Evolutionary conservation across 23 tunicate genomes (phyloP).

Genomic region (Ascidia mentula): DNA sequence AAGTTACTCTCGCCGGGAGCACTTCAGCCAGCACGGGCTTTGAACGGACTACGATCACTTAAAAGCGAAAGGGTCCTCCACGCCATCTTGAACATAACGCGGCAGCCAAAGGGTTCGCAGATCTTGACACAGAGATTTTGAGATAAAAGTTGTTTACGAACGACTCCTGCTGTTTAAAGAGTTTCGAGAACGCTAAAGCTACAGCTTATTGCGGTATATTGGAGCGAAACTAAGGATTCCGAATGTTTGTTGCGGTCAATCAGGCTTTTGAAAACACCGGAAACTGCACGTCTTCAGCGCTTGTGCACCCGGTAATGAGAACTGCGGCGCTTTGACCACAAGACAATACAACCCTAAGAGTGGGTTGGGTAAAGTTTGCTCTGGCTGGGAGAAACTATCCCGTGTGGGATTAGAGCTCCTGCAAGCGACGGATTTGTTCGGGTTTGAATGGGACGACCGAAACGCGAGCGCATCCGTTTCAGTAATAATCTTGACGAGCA

Average conservation of each 20-base stretch:
- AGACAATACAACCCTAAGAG: too few species aligned
- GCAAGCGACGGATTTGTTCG: not conserved
- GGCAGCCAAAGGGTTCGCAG: not conserved
- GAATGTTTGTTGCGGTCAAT: too few species aligned
- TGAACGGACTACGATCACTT: conserved; percentile 1
- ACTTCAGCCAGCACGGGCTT: not conserved
- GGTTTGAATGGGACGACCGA: not conserved
- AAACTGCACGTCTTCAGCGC: too few species aligned
- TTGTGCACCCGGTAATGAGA: too few species aligned
- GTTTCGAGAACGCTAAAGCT: too few species aligned
- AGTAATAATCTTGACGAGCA: not conserved
- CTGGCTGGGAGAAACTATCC: not conserved
- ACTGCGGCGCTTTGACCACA: too few species aligned
- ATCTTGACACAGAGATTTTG: too few species aligned
- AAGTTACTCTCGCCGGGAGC: not conserved
- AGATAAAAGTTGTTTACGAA: conserved; percentile 3
- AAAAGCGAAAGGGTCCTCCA: not conserved
- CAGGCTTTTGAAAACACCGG: too few species aligned
- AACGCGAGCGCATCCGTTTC: not conserved
- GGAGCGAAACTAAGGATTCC: too few species aligned
- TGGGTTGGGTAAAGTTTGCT: not conserved
- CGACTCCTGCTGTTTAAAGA: too few species aligned
- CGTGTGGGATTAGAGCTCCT: not conserved
- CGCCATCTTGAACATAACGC: not conserved
- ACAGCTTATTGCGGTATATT: too few species aligned